phyloP scores from a whole-genome alignment of 2,888 invertebrate species.

The Ditylenchus weischeri region DNA sequence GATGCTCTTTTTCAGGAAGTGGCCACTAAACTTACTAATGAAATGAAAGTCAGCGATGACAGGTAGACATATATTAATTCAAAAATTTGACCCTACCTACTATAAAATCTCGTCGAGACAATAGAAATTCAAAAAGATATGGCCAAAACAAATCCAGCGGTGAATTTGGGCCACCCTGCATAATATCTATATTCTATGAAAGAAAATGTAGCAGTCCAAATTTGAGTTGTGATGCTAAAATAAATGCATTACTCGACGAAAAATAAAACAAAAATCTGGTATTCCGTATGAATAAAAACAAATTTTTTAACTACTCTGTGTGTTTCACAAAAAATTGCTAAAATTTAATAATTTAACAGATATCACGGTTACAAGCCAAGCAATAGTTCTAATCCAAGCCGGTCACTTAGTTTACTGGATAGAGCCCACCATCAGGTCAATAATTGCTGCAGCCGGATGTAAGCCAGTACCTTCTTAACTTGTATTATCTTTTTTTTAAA shows the following conservation, averaged over 20 bases:
- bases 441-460: conserved; percentile 39
- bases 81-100: neutral
- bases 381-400: conserved; percentile 2
- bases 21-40: conserved; percentile 64
- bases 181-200: too few species aligned
- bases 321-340: neutral
- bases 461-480: too few species aligned
- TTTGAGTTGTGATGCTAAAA: too few species aligned
- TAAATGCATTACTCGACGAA: too few species aligned
- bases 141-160: too few species aligned
- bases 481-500: too few species aligned
- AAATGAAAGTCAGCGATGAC: conserved; percentile 57
- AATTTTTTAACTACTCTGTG: neutral
- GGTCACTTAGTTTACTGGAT: conserved; percentile 41
- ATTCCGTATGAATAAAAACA: neutral
- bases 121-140: too few species aligned
- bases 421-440: conserved; percentile 45
- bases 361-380: conserved; percentile 11
- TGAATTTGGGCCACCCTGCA: too few species aligned
- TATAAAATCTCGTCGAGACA: too few species aligned
- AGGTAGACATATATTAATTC: conserved; percentile 35
- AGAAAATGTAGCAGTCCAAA: too few species aligned
- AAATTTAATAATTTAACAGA: neutral
- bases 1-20: conserved; percentile 94
- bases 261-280: neutral